A percentile compares a stretch with the other conserved stretches of the same genome.
Evolutionary conservation across 2,797 vertebrate species (phyloP).

Genomic region (Gallinago solitaria): DNA sequence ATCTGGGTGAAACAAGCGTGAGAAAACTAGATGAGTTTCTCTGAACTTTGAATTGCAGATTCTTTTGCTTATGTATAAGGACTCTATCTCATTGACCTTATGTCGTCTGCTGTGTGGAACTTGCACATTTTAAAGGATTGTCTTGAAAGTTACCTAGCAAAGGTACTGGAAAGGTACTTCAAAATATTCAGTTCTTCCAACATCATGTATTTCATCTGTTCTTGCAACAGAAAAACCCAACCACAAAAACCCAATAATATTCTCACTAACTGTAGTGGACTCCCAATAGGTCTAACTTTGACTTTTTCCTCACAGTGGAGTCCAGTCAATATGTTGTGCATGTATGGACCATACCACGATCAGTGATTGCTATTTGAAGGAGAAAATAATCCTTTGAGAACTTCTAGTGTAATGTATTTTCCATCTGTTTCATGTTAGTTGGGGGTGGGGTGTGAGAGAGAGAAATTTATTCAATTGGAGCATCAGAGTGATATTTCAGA

Average conservation of each 20-base stretch:
- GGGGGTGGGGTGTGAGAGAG: neutral
- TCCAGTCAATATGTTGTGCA: neutral
- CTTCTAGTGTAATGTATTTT: slow-evolving; percentile 13
- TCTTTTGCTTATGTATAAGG: neutral
- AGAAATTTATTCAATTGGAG: neutral
- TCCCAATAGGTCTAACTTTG: neutral
- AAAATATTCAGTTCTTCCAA: neutral
- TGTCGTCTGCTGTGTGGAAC: neutral
- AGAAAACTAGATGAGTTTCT: neutral
- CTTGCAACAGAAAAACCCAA: neutral
- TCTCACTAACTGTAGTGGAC: neutral
- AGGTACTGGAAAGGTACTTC: neutral
- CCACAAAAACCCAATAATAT: neutral
- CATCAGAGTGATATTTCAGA: slow-evolving; percentile 23
- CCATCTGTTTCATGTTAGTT: slow-evolving; percentile 43
- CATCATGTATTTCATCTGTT: neutral
- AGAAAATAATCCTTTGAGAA: neutral
- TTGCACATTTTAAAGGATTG: neutral
- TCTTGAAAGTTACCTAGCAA: neutral
- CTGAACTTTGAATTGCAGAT: neutral
- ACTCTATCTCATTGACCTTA: neutral
- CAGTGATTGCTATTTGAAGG: neutral
- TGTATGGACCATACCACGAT: neutral
- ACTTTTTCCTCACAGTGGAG: neutral
- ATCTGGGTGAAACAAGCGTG: neutral